A percentile compares a stretch with the other conserved stretches of the same genome.
Evolutionary conservation across 2,797 vertebrate genomes (phyloP).

Genomic region (Mus caroli): DNA sequence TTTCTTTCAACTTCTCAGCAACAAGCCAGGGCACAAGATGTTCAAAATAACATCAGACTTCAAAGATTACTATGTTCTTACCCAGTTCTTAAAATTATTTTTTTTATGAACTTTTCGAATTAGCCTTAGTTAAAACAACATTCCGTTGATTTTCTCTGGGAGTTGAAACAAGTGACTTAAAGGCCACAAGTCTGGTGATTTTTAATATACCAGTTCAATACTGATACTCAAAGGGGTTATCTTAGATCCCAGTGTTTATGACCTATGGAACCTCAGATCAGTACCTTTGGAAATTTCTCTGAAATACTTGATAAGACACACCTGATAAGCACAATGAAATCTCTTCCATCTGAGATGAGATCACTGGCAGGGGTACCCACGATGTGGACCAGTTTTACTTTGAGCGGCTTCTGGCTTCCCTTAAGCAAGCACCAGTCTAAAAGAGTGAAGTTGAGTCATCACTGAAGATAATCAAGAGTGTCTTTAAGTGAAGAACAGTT

Average conservation of each 20-base stretch:
- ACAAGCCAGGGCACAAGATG: slow-evolving; percentile 7
- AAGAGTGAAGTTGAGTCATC: background rate
- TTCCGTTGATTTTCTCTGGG: slow-evolving; percentile 63
- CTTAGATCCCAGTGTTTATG: slow-evolving; percentile 5
- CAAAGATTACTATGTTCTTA: slow-evolving; percentile 26
- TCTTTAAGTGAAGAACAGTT: background rate
- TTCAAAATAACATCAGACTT: slow-evolving; percentile 31
- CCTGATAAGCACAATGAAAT: background rate
- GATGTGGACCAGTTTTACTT: background rate
- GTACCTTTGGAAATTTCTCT: slow-evolving; percentile 51
- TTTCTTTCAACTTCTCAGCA: slow-evolving; percentile 62
- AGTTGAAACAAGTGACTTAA: background rate
- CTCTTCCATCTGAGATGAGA: background rate
- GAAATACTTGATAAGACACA: background rate
- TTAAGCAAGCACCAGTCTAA: background rate
- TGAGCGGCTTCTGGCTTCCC: slow-evolving; percentile 13
- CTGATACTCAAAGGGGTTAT: background rate
- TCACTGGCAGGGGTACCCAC: background rate
- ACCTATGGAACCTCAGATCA: background rate
- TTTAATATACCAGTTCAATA: slow-evolving; percentile 22
- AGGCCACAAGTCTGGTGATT: slow-evolving; percentile 9
- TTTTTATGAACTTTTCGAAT: slow-evolving; percentile 11
- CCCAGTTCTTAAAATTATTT: background rate
- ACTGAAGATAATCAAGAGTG: background rate
- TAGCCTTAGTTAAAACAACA: slow-evolving; percentile 40